Base-by-base conservation (phyloP, 2,797 vertebrate species). In the Oreortyx pictus region DNA sequence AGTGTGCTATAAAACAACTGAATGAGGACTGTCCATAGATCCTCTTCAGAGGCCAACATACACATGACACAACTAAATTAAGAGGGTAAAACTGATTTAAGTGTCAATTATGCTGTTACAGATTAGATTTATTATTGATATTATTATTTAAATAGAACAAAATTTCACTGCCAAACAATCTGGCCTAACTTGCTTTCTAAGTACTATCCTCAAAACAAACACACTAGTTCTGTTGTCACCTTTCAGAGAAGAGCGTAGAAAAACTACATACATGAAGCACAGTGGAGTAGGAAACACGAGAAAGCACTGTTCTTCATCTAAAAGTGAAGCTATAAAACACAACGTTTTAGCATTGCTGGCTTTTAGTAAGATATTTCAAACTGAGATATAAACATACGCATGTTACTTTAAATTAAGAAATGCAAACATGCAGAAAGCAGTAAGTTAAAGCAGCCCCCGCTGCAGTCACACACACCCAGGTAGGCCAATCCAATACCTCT, bases 401-500 rank as follows among this genome's bases (percentile, higher is more conserved):
- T 14, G 81, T 83, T 89, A 84, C 44, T 94, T 93, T 14, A 77
- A 88, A 75, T 82, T 82, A 33, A 64, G 56, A 91, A 85, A 70
- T 8, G 46, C 1, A 44, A 95, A 65, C 92, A 92, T 96, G 93
- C 93, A 96, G 87, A 86, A 86, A 96, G 96, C 92, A 96, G 93
- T 86, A 97, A 97, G 97, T 97, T 96, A 97, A 96, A 98, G 98
- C 98, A 98, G 98, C 98, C 96, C 97, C 97, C 86, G 98, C 98
- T 98, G 98, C 98, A 96, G 93, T 98, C 99, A 99, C 98, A 98
- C 99, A 99, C 99, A 99, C 99, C 99, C 99, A 99, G 98, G 99
- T 99, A 98, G 99, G 99, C 99, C 99, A 99, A 97, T 99, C 99
- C 99, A 99, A 93, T 99, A 99, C 99, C 99, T 99, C 99, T 98